Conservation (phyloP, 2,888 invertebrate species). For the Tinea pellionella region DNA sequence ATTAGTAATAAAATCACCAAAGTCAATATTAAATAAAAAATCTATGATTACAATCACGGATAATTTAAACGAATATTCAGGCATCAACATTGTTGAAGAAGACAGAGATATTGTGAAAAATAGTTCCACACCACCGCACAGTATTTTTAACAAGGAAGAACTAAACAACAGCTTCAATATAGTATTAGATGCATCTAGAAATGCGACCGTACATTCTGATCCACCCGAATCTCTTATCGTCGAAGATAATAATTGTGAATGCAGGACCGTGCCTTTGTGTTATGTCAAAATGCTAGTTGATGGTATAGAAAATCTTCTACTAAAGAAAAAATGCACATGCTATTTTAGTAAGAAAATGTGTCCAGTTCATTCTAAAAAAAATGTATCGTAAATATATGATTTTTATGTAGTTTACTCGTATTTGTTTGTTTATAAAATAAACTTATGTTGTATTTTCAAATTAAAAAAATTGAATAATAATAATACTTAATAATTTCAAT, state of each 20-base stretch:
- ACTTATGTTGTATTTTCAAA: too few species aligned
- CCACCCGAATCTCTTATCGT: background rate
- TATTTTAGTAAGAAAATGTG: slow-evolving; percentile 45
- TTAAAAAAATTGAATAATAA: background rate
- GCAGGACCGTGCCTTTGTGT: slow-evolving; percentile 51
- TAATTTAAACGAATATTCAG: background rate
- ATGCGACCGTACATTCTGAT: background rate
- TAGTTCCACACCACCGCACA: background rate
- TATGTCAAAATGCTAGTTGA: slow-evolving; percentile 57
- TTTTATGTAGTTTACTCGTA: background rate
- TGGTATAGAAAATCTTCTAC: slow-evolving; percentile 45
- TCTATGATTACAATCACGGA: background rate
- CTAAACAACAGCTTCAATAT: background rate
- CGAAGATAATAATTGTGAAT: slow-evolving; percentile 31
- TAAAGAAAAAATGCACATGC: slow-evolving; percentile 44
- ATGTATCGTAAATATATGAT: background rate
- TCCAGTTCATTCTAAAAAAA: slow-evolving; percentile 19
- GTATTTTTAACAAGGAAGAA: background rate
- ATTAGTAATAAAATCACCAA: background rate
- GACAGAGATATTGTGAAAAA: background rate
- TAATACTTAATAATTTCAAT: too few species aligned
- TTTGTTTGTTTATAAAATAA: background rate
- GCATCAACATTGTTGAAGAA: background rate
- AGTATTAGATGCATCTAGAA: background rate
- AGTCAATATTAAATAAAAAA: background rate